Conservation (phyloP, 2,888 invertebrate species). For the Lycaena phlaeas region DNA sequence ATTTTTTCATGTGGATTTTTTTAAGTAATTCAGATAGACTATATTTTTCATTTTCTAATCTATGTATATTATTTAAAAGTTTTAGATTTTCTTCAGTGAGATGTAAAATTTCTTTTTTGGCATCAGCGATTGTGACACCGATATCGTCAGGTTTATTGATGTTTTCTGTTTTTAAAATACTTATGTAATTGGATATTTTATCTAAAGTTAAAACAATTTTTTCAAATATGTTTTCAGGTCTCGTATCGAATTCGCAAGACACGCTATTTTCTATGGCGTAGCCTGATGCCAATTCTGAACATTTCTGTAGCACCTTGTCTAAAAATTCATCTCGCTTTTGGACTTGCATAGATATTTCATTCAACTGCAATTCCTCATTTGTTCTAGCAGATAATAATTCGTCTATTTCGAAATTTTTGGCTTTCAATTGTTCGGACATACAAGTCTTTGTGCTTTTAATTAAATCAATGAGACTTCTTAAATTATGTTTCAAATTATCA, state of each 20-base stretch:
- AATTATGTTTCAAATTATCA: slow-evolving; percentile 17
- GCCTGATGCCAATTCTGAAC: slow-evolving; percentile 23
- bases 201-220: slow-evolving; percentile 32
- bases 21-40: slow-evolving; percentile 26
- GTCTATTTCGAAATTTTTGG: slow-evolving; percentile 23
- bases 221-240: slow-evolving; percentile 23
- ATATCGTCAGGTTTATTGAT: slow-evolving; percentile 20
- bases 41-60: slow-evolving; percentile 26
- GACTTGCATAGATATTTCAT: slow-evolving; percentile 6
- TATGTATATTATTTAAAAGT: slow-evolving; percentile 24
- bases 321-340: slow-evolving; percentile 26
- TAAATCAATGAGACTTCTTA: slow-evolving; percentile 16
- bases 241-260: slow-evolving; percentile 16
- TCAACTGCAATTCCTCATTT: slow-evolving; percentile 10
- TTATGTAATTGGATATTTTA: slow-evolving; percentile 28
- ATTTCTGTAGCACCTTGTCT: slow-evolving; percentile 27
- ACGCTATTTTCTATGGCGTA: slow-evolving; percentile 26
- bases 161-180: slow-evolving; percentile 22
- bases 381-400: slow-evolving; percentile 14
- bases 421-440: slow-evolving; percentile 19
- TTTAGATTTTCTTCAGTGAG: slow-evolving; percentile 30
- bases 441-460: slow-evolving; percentile 13
- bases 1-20: slow-evolving; percentile 26
- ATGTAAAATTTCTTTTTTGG: slow-evolving; percentile 29
- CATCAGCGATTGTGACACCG: slow-evolving; percentile 23